These are phyloP conservation scores for Seriola aureovittata DNA, from an alignment of 2,113 vertebrate species.

Conservation along the genomic window DNA sequence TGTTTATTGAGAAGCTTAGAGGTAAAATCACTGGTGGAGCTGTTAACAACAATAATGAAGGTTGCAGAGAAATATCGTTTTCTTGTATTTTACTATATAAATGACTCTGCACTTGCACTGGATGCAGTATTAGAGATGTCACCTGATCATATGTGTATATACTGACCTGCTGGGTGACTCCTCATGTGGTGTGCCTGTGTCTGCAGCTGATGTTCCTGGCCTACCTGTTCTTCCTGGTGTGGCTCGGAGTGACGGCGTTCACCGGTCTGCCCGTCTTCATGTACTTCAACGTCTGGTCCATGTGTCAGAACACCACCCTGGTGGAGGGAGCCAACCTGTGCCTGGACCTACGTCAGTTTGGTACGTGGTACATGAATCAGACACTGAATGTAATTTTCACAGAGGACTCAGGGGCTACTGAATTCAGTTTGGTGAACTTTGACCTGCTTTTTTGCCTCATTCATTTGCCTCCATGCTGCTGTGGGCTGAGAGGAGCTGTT, in stretches of 20 bases:
- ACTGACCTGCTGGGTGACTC: background rate
- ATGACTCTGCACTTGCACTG: too few species aligned
- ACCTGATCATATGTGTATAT: too few species aligned
- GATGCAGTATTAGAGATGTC: too few species aligned
- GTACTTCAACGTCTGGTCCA: constrained; percentile 99
- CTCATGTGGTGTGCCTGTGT: background rate
- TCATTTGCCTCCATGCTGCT: background rate
- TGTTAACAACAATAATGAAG: too few species aligned
- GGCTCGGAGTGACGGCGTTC: constrained; percentile 97
- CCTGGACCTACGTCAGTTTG: constrained; percentile 97
- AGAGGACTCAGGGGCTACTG: too few species aligned
- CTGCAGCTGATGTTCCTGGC: constrained; percentile 91
- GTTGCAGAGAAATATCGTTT: too few species aligned
- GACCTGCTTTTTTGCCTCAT: background rate
- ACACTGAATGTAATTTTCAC: too few species aligned
- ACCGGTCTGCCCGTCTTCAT: constrained; percentile 97
- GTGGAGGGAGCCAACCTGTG: constrained; percentile 92
- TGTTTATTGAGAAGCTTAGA: too few species aligned
- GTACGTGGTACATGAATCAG: constrained; percentile 71
- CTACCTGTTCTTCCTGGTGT: constrained; percentile 98
- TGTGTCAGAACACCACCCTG: constrained; percentile 94
- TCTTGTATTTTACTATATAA: too few species aligned
- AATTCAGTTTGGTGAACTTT: background rate
- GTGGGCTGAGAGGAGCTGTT: background rate
- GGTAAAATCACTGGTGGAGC: too few species aligned